These are phyloP conservation scores for Lepus townsendii DNA, from an alignment of 2,797 vertebrate species.

Conservation along the genomic window DNA sequence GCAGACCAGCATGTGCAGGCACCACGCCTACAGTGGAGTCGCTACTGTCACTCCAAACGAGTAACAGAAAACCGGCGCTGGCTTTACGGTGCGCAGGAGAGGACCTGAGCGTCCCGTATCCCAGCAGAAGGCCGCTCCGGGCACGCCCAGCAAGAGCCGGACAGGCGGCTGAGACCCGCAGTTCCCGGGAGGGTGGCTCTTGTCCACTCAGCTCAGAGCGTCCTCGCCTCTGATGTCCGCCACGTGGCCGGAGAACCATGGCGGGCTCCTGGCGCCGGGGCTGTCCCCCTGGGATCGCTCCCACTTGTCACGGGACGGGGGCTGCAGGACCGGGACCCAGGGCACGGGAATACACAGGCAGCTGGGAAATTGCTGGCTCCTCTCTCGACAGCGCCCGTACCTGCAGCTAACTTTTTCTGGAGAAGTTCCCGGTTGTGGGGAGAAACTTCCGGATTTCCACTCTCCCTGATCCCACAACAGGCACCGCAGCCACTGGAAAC, in stretches of 20 bases:
- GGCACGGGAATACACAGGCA: fast-evolving
- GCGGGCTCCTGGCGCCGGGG: background rate
- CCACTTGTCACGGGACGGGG: background rate
- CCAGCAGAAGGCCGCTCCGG: too few species aligned
- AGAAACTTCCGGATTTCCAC: conserved; percentile 88
- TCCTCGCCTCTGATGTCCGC: background rate
- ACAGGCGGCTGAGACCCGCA: background rate
- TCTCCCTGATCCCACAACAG: conserved; percentile 89
- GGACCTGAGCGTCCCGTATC: too few species aligned
- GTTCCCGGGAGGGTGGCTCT: background rate
- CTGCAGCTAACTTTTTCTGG: conserved; percentile 90
- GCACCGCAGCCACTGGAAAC: conserved; percentile 88
- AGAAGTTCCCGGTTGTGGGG: conserved; percentile 81
- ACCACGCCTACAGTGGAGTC: too few species aligned
- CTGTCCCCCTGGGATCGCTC: fast-evolving
- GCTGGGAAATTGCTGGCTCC: too few species aligned
- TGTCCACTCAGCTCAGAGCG: background rate
- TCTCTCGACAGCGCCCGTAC: conserved; percentile 77
- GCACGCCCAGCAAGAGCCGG: too few species aligned
- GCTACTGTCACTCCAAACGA: too few species aligned
- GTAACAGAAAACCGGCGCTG: too few species aligned
- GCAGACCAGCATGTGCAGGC: too few species aligned
- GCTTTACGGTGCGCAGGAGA: too few species aligned
- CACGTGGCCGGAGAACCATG: too few species aligned
- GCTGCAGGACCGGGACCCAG: fast-evolving